Evolutionary conservation across 2,113 vertebrate species (phyloP), one percentile per base, ranked within the genome.

Genomic region (Lota lota): DNA sequence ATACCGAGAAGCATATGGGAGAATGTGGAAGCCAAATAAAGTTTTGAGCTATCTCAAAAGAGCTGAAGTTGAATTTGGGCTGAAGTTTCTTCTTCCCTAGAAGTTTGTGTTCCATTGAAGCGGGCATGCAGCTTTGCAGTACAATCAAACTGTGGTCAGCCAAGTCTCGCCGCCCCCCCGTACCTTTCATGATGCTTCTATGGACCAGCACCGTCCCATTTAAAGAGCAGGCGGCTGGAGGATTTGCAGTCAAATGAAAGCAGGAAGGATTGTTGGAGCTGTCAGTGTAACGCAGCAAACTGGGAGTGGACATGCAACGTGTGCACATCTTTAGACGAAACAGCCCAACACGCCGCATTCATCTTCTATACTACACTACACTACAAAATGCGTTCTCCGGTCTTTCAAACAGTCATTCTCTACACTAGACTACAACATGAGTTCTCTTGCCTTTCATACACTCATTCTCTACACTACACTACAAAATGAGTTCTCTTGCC

Each of bases 241-340:
- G 71, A 76, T 74, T 81, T 74, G 69, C 75, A 88, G 75, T 76
- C 71, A 79, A 83, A 85, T 81, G 73, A 83, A 83, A 85, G 83
- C 75, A 78, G 78, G 77, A 78, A 75, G 80, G 74, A 63, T 54
- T 74, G 68, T 78, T 76, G 81, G 66, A 84, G 79, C 77, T 79
- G 82, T 85, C 78, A 73, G 4, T 53, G 78, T 24, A 67, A 62
- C 10, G 68, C 76, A 73, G 75, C 74, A 76, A 79, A 77, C 67
- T 74, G 70, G 74, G 69, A 60, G 75, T 56, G 63, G 79, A 79
- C 80, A 79, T 74, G 76, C 66, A 80, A 66, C 70, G 61, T 71
- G 61, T 83, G 85, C 74, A 74, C 73, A 77, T 85, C 68, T 69
- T n/a, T 76, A 76, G 67, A 79, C 59, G 63, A 28, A 47, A 4